Base-by-base conservation (phyloP, 2,888 invertebrate species). In the Trypoxylon attenuatum region DNA sequence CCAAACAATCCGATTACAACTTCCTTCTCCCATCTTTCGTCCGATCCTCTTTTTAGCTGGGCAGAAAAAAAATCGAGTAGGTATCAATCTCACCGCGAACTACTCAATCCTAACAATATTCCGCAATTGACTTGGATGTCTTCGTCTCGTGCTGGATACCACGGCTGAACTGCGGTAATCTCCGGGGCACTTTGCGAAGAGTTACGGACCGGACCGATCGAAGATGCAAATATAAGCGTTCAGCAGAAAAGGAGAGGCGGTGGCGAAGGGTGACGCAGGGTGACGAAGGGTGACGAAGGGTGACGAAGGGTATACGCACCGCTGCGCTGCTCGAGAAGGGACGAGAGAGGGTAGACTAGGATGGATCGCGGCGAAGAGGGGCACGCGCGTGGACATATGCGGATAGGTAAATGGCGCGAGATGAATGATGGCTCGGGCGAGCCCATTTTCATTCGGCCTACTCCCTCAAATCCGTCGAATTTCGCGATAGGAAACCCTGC, bases 361-460 rank as follows among this genome's bases (percentile, higher is more conserved):
- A 33, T 33, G 33, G 13, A 33, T 33, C 33, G 33, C 13, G 33
- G 33, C 33, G 33, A 33, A 33, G 41, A 13, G 19, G n/a, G n/a
- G n/a, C 10, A 13, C n/a, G n/a, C 33, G 10, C 33, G 33, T 33
- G 33, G 33, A 33, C 33, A 47, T 10, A 23, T 39, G 33, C 18
- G 60, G 25, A 53, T 19, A 52, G 53, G 47, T 53, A 43, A 61
- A 52, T 42, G 63, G 47, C 33, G 43, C 5, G 60, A 46, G 63
- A 63, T 63, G 63, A 63, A 10, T 47, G 63, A 63, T 63, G 53
- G 45, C 21, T 18, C 38, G 39, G 21, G 5, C 43, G 18, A n/a
- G 43, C 19, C 43, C 43, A 43, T 43, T 43, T 43, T 43, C 56
- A 22, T 47, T 52, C 39, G 23, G 27, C 59, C 15, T 53, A 41